Base-by-base conservation (phyloP, 2,797 vertebrate species). In the Otolemur crassicaudatus region DNA sequence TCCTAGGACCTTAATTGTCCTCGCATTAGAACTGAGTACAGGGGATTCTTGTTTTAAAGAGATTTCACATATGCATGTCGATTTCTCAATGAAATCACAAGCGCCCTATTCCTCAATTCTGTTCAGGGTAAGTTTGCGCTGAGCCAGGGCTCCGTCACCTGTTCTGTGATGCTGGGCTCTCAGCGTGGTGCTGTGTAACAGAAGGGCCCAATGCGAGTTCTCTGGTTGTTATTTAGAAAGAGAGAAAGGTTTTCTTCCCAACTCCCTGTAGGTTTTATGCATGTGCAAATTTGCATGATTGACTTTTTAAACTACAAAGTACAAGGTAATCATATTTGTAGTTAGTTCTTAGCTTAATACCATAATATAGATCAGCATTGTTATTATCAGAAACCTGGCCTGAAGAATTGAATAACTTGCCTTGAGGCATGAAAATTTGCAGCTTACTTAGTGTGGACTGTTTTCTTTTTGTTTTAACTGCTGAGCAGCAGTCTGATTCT, bases 241-340 rank as follows among this genome's bases (percentile, higher is more conserved):
- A 61, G 22, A 58, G 11, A 84, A 76, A 80, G 34, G 53, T 65
- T 94, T 75, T 75, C 7, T 84, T 92, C 12, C 43, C 61, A 40
- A 73, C 12, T 87, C 77, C 63, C 23, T n/a, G 67, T 19, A 81
- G 61, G 25, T 53, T 73, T 67, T 76, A 34, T 29, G 20, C 12
- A 49, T 25, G 11, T 92, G 37, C 23, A n/a, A 84, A 88, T 96
- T 96, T 94, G 43, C 70, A 87, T 90, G 95, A 87, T 7, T 87
- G 53, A 95, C 77, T 97, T 96, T 95, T 84, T 90, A 86, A 94
- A 84, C n/a, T 72, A 29, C 53, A 86, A 40, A 76, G 12, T 60
- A 87, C 37, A 60, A 83, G 60, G 7, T 91, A 95, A 84, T 86
- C 65, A 91, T 91, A 89, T 92, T 94, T 94, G 67, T 31, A 88